These are phyloP conservation scores for Diphyllodes magnificus DNA, from an alignment of 2,113 vertebrate genomes.

Conservation along the genomic window DNA sequence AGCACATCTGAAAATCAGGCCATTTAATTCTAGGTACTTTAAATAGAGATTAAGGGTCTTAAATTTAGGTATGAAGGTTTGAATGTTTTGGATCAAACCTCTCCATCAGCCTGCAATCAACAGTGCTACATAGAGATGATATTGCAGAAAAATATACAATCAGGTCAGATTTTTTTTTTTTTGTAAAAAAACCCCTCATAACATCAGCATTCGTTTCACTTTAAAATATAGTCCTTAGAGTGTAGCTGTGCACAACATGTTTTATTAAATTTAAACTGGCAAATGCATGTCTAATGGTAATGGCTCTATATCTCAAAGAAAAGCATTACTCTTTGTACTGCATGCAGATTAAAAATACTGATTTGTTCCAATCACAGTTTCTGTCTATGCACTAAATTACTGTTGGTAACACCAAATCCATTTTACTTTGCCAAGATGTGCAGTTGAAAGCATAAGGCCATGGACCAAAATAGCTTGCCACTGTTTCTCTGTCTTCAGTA, in stretches of 20 bases:
- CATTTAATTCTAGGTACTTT: constrained; percentile 12
- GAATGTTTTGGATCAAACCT: neutral
- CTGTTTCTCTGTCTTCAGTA: neutral
- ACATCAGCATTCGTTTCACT: neutral
- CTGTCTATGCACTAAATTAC: neutral
- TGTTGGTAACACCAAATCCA: neutral
- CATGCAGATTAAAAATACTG: neutral
- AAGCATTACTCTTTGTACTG: neutral
- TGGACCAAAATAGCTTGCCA: neutral
- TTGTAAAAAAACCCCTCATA: neutral
- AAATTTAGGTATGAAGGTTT: neutral
- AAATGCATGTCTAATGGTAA: neutral
- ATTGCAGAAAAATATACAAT: neutral
- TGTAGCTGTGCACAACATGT: fast-evolving
- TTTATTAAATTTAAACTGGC: neutral
- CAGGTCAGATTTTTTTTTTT: neutral
- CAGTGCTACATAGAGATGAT: neutral
- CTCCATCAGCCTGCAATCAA: neutral
- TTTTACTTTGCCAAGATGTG: neutral
- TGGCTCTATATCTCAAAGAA: neutral
- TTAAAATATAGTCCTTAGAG: neutral
- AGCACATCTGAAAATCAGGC: constrained; percentile 13
- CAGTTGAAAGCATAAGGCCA: neutral
- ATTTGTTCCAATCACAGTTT: neutral
- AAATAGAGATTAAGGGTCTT: constrained; percentile 4